A percentile compares a stretch with the other conserved stretches of the same genome.
Conservation (phyloP, 2,113 vertebrate species). For the Barnardius zonarius region DNA sequence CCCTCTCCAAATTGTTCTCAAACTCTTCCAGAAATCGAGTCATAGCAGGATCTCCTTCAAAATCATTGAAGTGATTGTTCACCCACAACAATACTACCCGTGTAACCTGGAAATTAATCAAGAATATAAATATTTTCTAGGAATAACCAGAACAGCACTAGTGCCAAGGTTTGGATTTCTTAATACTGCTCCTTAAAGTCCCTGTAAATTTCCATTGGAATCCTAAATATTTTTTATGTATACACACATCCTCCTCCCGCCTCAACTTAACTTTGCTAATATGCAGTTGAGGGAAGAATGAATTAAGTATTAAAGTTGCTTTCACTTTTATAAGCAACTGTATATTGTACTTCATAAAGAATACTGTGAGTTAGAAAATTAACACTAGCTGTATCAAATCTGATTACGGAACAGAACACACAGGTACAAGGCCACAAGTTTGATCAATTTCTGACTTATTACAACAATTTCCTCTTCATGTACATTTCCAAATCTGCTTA, state of each 20-base stretch:
- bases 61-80: conserved; percentile 99
- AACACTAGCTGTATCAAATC: neutral
- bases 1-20: conserved; percentile 97
- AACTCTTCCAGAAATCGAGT: conserved; percentile 97
- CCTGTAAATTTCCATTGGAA: neutral
- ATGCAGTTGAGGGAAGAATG: neutral
- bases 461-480: conserved; percentile 6
- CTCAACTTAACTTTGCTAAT: neutral
- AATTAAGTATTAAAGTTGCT: neutral
- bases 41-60: conserved; percentile 97
- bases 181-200: neutral
- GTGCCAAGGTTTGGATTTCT: neutral
- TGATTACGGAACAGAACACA: neutral
- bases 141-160: neutral
- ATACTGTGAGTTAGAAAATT: neutral
- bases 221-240: neutral
- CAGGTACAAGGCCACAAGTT: neutral
- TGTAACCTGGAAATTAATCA: conserved; percentile 86
- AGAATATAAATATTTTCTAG: neutral
- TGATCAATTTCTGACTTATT: neutral
- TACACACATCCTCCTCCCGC: neutral
- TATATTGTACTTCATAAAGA: neutral
- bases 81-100: conserved; percentile 99
- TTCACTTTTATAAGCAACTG: neutral
- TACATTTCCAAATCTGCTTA: conserved; percentile 26